phyloP scores from a whole-genome alignment of 2,888 invertebrate genomes.

The Poecilus cupreus region DNA sequence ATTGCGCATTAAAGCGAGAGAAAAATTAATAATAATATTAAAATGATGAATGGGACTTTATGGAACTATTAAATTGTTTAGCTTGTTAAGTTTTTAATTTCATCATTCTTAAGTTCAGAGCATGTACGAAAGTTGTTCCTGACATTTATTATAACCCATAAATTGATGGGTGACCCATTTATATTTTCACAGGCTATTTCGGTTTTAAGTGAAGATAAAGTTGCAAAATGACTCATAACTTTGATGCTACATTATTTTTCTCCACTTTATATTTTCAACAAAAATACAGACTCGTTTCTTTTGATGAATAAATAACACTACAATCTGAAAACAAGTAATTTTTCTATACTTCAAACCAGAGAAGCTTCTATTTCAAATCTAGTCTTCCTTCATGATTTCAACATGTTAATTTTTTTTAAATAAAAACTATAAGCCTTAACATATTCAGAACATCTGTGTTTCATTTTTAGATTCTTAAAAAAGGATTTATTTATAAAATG shows the following conservation, averaged over 20 bases:
- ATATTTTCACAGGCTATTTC: constrained; percentile 42
- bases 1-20: not conserved
- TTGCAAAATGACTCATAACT: constrained; percentile 33
- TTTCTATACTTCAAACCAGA: too few relatives aligned
- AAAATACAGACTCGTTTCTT: not conserved
- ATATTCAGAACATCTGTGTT: not conserved
- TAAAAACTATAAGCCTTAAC: too few relatives aligned
- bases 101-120: constrained; percentile 39
- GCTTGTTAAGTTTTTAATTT: constrained; percentile 46
- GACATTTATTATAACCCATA: constrained; percentile 49
- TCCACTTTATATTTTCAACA: not conserved
- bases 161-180: constrained; percentile 40
- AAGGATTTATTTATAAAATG: too few relatives aligned
- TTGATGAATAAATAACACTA: too few relatives aligned
- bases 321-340: too few relatives aligned
- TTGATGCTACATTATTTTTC: not conserved
- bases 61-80: constrained; percentile 38
- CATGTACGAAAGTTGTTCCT: constrained; percentile 33
- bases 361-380: too few relatives aligned
- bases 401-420: not conserved
- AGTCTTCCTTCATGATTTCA: not conserved
- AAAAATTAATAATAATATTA: constrained; percentile 35
- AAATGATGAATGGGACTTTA: constrained; percentile 37
- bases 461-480: not conserved
- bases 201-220: constrained; percentile 16